Conservation (phyloP, 2,113 vertebrate genomes). For the Thamnaconus septentrionalis region DNA sequence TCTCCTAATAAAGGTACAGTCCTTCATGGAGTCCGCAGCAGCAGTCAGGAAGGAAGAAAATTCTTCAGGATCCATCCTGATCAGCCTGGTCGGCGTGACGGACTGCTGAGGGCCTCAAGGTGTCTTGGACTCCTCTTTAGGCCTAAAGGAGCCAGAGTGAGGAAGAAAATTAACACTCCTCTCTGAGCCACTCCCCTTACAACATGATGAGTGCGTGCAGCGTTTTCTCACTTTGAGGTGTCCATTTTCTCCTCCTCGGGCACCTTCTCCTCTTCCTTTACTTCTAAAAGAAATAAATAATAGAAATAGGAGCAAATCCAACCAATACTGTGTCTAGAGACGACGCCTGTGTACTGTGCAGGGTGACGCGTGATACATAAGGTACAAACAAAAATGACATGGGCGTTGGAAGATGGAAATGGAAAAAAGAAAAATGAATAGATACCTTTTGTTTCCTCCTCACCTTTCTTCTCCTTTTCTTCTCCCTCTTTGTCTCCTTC, state of each 20-base stretch:
- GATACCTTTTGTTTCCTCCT: constrained; percentile 75
- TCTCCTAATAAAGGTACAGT: constrained; percentile 39
- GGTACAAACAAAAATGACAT: neutral
- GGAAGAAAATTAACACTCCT: constrained; percentile 17
- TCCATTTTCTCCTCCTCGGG: constrained; percentile 81
- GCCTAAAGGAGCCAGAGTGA: constrained; percentile 60
- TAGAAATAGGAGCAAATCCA: neutral
- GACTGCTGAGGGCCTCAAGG: constrained; percentile 54
- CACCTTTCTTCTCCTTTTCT: constrained; percentile 92
- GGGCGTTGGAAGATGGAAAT: constrained; percentile 1
- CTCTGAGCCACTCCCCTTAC: neutral
- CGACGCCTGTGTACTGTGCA: neutral
- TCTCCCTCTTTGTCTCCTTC: constrained; percentile 95
- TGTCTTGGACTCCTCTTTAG: constrained; percentile 79
- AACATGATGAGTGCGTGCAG: constrained; percentile 2
- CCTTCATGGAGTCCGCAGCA: constrained; percentile 34
- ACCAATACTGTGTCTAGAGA: neutral
- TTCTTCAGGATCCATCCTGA: constrained; percentile 13
- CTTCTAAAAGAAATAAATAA: constrained; percentile 51
- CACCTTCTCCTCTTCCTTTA: constrained; percentile 78
- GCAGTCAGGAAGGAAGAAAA: constrained; percentile 27
- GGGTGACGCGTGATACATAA: neutral
- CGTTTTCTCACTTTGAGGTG: constrained; percentile 75
- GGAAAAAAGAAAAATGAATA: constrained; percentile 13
- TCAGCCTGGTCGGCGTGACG: constrained; percentile 24